A percentile compares a stretch with the other conserved stretches of the same genome.
These are phyloP conservation scores for Leptopilina drosophilae DNA, from an alignment of 2,888 invertebrate species.

Conservation along the genomic window DNA sequence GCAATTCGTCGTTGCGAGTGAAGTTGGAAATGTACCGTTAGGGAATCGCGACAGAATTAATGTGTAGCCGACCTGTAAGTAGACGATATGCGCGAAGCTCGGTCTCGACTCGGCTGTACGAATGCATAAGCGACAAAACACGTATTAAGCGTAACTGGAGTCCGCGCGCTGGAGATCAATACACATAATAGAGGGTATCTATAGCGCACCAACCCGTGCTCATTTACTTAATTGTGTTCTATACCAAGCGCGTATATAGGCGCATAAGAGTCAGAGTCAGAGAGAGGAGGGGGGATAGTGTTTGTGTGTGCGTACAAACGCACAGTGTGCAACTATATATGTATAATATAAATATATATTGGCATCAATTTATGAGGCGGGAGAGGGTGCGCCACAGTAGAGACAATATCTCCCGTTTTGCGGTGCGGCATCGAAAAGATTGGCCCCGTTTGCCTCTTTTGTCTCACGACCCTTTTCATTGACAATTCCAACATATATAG, in stretches of 20 bases:
- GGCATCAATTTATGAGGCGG: constrained; percentile 71
- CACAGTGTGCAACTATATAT: constrained; percentile 59
- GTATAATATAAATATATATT: constrained; percentile 59
- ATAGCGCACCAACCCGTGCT: constrained; percentile 76
- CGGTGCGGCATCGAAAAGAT: constrained; percentile 13
- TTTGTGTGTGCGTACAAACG: constrained; percentile 68
- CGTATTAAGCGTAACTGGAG: constrained; percentile 74
- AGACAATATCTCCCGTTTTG: constrained; percentile 64
- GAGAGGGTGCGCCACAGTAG: constrained; percentile 53
- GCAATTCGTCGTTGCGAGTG: constrained; percentile 27
- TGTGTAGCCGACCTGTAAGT: constrained; percentile 41
- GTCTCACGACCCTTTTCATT: constrained; percentile 9
- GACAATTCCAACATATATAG: background rate
- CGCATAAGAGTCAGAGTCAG: constrained; percentile 19
- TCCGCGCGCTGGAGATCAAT: constrained; percentile 75
- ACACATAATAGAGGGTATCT: constrained; percentile 76
- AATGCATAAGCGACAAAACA: constrained; percentile 74
- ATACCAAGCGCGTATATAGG: constrained; percentile 65
- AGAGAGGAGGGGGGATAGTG: no score
- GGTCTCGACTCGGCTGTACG: constrained; percentile 59
- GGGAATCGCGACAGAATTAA: constrained; percentile 43
- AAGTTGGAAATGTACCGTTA: constrained; percentile 40
- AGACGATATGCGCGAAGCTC: constrained; percentile 54
- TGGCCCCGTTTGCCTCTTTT: constrained; percentile 23
- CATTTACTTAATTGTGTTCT: constrained; percentile 77